Evolutionary conservation across 2,888 invertebrate genomes (phyloP), one percentile per base, ranked within the genome.

Genomic region (Hypena proboscidalis): DNA sequence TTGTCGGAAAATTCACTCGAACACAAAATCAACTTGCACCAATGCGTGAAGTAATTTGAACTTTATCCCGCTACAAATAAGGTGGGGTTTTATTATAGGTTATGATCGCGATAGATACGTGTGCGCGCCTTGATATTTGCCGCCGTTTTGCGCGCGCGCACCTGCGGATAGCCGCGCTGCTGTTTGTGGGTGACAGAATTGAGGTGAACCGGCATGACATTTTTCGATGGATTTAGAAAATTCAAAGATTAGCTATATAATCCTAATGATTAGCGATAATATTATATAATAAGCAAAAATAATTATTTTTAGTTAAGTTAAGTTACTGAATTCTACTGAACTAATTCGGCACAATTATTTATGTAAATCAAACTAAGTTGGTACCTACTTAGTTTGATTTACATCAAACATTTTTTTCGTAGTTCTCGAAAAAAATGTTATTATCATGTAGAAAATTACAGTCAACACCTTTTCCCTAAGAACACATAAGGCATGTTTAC

Each of bases 91-190:
- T 53, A 25, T 35, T 42, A 5, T 21, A 21, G 11, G 25, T 10
- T 25, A 52, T 50, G 39, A 40, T 53, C 64, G 55, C 64, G 62
- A 56, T 47, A 48, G 63, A 76, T 70, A 83, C 89, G 90, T 89
- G 85, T 74, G 68, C 14, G 73, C 82, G 64, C 75, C 75, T 61
- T 67, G 74, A 77, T 77, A 78, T 58, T 60, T 75, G 81, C 82
- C 75, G 79, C 74, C 70, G 77, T 64, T 88, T 85, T 87, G 89
- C 85, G 80, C 79, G 51, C 27, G 70, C 74, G 72, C 81, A 77
- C 79, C 74, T 79, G 58, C 48, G 21, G 32, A 51, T 74, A 59
- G 68, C 64, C 67, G 70, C 67, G 33, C 54, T 57, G 57, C 58
- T 57, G 53, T 61, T 73, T 75, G 80, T 79, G 70, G 80, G 79